phyloP scores from a whole-genome alignment of 2,113 vertebrate genomes.

The Vulpes lagopus region DNA sequence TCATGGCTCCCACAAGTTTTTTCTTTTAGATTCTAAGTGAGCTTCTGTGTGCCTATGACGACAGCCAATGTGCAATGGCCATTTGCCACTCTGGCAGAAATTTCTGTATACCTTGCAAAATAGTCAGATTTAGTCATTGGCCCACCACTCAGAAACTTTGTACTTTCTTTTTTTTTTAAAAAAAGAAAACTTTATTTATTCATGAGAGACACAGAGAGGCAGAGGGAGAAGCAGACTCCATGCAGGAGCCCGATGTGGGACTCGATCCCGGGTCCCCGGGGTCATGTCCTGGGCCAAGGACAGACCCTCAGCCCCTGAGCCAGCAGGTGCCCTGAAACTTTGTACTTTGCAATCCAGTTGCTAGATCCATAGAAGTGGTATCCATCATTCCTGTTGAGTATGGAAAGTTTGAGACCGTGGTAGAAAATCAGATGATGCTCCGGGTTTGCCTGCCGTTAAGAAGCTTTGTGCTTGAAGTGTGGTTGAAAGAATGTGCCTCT shows the following conservation, averaged over 20 bases:
- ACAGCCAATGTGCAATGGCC: neutral
- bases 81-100: neutral
- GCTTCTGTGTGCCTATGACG: neutral
- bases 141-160: neutral
- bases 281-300: too few relatives aligned
- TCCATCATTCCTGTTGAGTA: neutral
- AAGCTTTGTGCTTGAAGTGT: conserved; percentile 10
- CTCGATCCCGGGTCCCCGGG: too few relatives aligned
- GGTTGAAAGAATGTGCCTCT: neutral
- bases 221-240: too few relatives aligned
- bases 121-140: neutral
- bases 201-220: too few relatives aligned
- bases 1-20: neutral
- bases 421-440: neutral
- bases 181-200: too few relatives aligned
- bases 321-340: neutral
- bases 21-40: neutral
- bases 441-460: neutral
- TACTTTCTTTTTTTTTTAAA: neutral
- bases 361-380: neutral
- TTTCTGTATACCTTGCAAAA: neutral
- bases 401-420: neutral
- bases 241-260: too few relatives aligned
- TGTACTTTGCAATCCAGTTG: neutral
- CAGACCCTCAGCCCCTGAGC: too few relatives aligned